phyloP scores from a whole-genome alignment of 2,113 vertebrate genomes.

The Recurvirostra avosetta region DNA sequence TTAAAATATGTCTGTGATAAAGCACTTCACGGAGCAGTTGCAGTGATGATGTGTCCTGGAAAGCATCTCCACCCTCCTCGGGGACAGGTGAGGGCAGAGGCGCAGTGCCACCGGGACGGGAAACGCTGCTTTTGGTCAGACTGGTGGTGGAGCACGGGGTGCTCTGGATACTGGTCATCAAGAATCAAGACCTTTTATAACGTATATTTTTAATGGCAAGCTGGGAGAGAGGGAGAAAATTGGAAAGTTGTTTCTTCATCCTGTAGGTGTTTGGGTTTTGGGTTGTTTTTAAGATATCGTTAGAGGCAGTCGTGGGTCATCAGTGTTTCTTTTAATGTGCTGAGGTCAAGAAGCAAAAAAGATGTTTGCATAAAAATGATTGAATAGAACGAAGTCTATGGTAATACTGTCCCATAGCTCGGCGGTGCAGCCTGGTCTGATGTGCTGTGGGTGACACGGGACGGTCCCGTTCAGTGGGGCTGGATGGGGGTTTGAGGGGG shows the following conservation, averaged over 20 bases:
- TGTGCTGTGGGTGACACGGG: fast-evolving
- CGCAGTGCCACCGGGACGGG: fast-evolving
- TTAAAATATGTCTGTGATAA: background rate
- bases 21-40: background rate
- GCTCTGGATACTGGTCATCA: background rate
- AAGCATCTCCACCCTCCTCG: background rate
- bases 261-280: background rate
- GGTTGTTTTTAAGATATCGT: background rate
- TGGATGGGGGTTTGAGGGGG: background rate
- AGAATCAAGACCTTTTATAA: background rate
- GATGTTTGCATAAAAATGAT: background rate
- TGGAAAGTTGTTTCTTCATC: background rate
- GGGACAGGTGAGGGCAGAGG: background rate
- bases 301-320: background rate
- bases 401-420: no score
- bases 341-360: background rate
- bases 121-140: background rate
- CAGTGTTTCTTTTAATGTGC: background rate
- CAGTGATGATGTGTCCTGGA: background rate
- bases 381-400: background rate
- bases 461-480: background rate
- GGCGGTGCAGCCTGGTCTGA: background rate
- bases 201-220: background rate
- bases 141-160: background rate
- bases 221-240: background rate